Evolutionary conservation across 2,888 invertebrate genomes (phyloP).

Genomic region (Muschampia plurimacula): DNA sequence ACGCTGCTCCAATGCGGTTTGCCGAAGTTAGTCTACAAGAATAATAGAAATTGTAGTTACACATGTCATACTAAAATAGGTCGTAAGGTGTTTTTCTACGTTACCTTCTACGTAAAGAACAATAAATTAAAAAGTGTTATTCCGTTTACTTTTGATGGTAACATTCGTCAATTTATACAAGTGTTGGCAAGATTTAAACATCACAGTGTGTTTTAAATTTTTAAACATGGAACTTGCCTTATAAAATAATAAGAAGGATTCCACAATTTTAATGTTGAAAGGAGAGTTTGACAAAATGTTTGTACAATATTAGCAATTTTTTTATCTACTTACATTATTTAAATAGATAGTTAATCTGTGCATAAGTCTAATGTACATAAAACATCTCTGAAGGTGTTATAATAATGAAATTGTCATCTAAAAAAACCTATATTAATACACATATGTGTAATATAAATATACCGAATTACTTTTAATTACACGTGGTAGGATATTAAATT

Average conservation of each 20-base stretch:
- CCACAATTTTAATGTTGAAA: neutral
- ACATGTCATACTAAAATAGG: slow-evolving; percentile 16
- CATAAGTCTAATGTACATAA: neutral
- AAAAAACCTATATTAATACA: neutral
- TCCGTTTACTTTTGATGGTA: slow-evolving; percentile 16
- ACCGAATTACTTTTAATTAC: neutral
- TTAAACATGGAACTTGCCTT: neutral
- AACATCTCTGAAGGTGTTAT: neutral
- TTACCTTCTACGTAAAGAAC: slow-evolving; percentile 9
- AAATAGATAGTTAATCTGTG: neutral
- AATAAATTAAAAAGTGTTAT: slow-evolving; percentile 2
- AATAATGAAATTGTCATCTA: neutral
- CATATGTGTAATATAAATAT: neutral
- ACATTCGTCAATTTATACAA: slow-evolving; percentile 27
- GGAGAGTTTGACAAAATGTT: too few species aligned
- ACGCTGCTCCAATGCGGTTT: too few species aligned
- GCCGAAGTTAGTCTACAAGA: slow-evolving; percentile 55
- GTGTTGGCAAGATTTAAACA: slow-evolving; percentile 31
- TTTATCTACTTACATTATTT: neutral
- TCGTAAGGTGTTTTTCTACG: slow-evolving; percentile 11
- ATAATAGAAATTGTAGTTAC: slow-evolving; percentile 15
- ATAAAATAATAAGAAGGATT: neutral
- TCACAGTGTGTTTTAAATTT: slow-evolving; percentile 18
- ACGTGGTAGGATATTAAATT: slow-evolving; percentile 15
- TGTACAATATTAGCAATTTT: neutral